Evolutionary conservation across 1,140 invertebrate species (phyloP).

Genomic region (Stegodyphus mimosarum): DNA sequence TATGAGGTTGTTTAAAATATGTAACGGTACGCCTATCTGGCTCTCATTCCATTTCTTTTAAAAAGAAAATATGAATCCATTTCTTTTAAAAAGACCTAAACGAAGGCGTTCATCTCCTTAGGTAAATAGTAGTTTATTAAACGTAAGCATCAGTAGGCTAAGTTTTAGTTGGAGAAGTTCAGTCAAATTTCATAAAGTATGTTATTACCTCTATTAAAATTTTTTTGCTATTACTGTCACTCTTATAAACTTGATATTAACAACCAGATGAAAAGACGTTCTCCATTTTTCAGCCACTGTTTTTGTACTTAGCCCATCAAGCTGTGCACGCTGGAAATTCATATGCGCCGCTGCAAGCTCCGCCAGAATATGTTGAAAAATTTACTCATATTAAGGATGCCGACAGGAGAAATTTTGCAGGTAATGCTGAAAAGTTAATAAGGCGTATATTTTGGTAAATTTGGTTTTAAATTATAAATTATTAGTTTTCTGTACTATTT

Average conservation of each 20-base stretch:
- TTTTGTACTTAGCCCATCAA: constrained; percentile 85
- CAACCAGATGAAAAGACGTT: neutral
- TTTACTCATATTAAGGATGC: constrained; percentile 55
- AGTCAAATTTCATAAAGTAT: too few species aligned
- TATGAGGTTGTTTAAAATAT: too few species aligned
- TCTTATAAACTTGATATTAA: neutral
- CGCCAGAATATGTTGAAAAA: constrained; percentile 47
- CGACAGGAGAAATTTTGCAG: constrained; percentile 55
- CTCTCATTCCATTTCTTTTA: too few species aligned
- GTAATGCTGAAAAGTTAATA: neutral
- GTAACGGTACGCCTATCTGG: too few species aligned
- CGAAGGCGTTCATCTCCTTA: neutral
- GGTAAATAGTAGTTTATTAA: neutral
- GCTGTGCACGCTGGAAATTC: constrained; percentile 87
- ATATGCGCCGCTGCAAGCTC: constrained; percentile 71
- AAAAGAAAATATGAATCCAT: too few species aligned
- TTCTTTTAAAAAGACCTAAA: too few species aligned
- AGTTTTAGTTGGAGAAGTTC: too few species aligned
- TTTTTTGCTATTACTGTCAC: neutral
- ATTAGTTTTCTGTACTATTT: too few species aligned
- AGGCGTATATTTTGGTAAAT: too few species aligned
- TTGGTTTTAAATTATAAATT: too few species aligned
- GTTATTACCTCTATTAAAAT: neutral
- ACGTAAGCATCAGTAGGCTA: neutral
- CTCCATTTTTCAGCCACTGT: constrained; percentile 74